These are phyloP conservation scores for Ceriagrion tenellum DNA, from an alignment of 2,888 invertebrate species.

Conservation along the genomic window DNA sequence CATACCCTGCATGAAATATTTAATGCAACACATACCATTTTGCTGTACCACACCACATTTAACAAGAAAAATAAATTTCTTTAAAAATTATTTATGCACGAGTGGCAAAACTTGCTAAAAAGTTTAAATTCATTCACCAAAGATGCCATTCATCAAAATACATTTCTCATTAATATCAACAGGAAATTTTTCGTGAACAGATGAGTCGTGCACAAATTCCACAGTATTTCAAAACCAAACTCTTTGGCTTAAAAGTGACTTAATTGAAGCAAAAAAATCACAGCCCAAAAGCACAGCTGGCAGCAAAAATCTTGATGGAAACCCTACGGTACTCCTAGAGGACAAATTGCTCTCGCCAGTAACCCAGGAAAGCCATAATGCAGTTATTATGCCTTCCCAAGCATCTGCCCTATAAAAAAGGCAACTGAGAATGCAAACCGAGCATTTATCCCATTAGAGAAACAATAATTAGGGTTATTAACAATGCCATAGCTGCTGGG, in stretches of 20 bases:
- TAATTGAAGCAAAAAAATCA: constrained; percentile 1
- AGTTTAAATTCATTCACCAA: too few species aligned
- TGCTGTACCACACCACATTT: not conserved
- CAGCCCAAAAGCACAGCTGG: not conserved
- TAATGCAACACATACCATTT: not conserved
- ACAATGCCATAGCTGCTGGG: not conserved
- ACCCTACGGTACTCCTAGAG: not conserved
- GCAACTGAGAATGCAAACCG: not conserved
- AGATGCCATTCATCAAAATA: not conserved
- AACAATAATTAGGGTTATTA: not conserved
- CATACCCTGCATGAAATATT: constrained; percentile 22
- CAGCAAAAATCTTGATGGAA: not conserved
- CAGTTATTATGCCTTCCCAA: not conserved
- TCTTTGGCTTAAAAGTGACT: not conserved
- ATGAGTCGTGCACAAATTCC: not conserved
- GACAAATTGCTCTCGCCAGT: not conserved
- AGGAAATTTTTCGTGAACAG: not conserved
- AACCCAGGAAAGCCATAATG: not conserved
- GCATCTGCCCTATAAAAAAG: not conserved
- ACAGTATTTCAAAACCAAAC: not conserved
- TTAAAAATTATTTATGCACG: not conserved
- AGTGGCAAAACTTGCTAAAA: not conserved
- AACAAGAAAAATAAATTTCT: constrained; percentile 7
- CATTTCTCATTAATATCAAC: not conserved
- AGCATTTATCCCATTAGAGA: not conserved